Conservation (phyloP, 2,888 invertebrate species). For the Ramazzottius varieornatus region DNA sequence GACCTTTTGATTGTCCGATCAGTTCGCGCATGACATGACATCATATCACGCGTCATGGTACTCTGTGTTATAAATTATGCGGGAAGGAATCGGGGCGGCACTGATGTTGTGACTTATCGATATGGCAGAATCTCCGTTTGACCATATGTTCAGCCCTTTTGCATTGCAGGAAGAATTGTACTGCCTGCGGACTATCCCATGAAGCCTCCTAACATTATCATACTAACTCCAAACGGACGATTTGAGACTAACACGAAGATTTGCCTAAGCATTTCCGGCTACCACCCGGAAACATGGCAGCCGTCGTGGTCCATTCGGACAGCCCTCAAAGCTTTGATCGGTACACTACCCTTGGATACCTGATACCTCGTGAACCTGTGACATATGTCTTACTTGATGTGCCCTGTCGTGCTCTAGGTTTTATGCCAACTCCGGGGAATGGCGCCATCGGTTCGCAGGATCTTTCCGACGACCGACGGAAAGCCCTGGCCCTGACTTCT, state of each 20-base stretch:
- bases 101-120: too few species aligned
- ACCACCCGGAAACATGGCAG: slow-evolving; percentile 94
- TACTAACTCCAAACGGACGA: slow-evolving; percentile 76
- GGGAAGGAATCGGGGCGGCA: too few species aligned
- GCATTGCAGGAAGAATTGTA: slow-evolving; percentile 42
- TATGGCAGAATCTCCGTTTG: too few species aligned
- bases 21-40: too few species aligned
- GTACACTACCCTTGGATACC: not conserved
- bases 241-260: slow-evolving; percentile 81
- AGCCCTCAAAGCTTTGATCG: slow-evolving; percentile 6
- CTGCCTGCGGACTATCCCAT: slow-evolving; percentile 81
- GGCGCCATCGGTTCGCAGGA: slow-evolving; percentile 74
- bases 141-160: too few species aligned
- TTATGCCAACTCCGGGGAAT: slow-evolving; percentile 67
- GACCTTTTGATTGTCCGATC: too few species aligned
- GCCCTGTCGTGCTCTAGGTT: slow-evolving; percentile 27
- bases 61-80: too few species aligned
- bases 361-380: slow-evolving; percentile 5
- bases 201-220: slow-evolving; percentile 81
- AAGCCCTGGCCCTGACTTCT: slow-evolving; percentile 33
- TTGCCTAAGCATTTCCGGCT: slow-evolving; percentile 73
- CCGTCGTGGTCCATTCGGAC: slow-evolving; percentile 58
- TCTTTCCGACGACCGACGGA: slow-evolving; percentile 56
- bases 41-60: too few species aligned
- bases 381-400: not conserved